Evolutionary conservation across 2,888 invertebrate species (phyloP).

Genomic region (Chrysolina oricalcia): DNA sequence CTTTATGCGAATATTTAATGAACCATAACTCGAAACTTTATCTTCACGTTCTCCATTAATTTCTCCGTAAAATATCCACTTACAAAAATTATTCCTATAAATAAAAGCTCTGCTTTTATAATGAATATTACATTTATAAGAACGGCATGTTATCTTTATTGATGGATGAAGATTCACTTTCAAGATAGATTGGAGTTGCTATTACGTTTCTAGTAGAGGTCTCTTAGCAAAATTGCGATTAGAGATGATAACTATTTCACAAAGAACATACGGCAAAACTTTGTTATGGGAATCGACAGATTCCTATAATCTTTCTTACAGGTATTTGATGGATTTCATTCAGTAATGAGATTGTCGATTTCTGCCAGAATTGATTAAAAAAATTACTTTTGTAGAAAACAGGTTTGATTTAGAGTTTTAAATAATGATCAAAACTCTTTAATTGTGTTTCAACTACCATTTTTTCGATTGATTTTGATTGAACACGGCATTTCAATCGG

Average conservation of each 20-base stretch:
- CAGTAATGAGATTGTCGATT: too few relatives aligned
- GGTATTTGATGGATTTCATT: too few relatives aligned
- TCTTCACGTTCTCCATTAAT: slow-evolving; percentile 58
- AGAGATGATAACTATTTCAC: background rate
- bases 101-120: slow-evolving; percentile 41
- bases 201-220: background rate
- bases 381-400: too few relatives aligned
- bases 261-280: too few relatives aligned
- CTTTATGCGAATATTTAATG: slow-evolving; percentile 61
- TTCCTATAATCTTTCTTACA: too few relatives aligned
- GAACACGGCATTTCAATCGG: too few relatives aligned
- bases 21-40: slow-evolving; percentile 59
- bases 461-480: too few relatives aligned
- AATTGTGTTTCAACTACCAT: too few relatives aligned
- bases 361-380: too few relatives aligned
- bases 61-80: slow-evolving; percentile 56
- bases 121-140: slow-evolving; percentile 30
- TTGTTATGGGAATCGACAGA: background rate
- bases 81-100: slow-evolving; percentile 50
- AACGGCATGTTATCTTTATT: slow-evolving; percentile 29
- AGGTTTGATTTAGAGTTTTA: too few relatives aligned
- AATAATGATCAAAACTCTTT: too few relatives aligned
- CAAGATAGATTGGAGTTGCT: background rate
- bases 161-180: slow-evolving; percentile 13
- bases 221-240: background rate